phyloP scores from a whole-genome alignment of 2,113 vertebrate genomes.

The Lethenteron camtschaticum region DNA sequence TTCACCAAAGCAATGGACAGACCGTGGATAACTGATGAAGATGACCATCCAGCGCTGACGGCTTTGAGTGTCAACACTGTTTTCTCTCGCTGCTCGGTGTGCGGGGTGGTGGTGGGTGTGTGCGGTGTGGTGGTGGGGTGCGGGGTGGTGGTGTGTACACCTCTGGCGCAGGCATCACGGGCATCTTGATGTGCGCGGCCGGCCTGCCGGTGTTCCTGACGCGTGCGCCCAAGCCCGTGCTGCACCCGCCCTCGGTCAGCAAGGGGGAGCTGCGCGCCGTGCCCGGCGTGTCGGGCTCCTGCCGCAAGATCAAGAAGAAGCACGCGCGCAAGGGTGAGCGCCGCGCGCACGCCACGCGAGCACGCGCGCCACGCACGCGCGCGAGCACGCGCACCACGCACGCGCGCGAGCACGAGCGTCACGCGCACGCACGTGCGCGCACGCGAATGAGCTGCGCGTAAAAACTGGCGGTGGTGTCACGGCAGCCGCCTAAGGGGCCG shows the following conservation, averaged over 20 bases:
- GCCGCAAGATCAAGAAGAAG: constrained; percentile 88
- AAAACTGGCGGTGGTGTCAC: too few relatives aligned
- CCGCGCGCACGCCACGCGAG: too few relatives aligned
- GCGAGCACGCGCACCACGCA: too few relatives aligned
- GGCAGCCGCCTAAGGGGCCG: too few relatives aligned
- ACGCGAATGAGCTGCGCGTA: too few relatives aligned
- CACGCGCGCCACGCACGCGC: too few relatives aligned
- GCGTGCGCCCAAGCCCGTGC: constrained; percentile 67
- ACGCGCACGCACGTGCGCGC: too few relatives aligned
- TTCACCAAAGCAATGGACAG: too few relatives aligned
- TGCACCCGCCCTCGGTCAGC: constrained; percentile 72
- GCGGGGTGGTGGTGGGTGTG: not conserved
- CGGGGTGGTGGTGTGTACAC: not conserved
- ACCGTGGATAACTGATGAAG: too few relatives aligned
- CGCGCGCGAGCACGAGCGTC: too few relatives aligned
- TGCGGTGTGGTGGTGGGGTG: not conserved
- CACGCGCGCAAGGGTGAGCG: constrained; percentile 63
- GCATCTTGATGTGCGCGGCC: constrained; percentile 77
- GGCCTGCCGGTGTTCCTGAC: constrained; percentile 81
- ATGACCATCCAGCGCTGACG: too few relatives aligned
- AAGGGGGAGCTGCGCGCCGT: constrained; percentile 87
- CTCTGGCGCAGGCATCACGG: constrained; percentile 54
- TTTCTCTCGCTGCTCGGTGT: not conserved
- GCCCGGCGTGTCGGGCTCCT: constrained; percentile 55
- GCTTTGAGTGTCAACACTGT: not conserved